Evolutionary conservation across 1,140 invertebrate species (phyloP), one percentile per base, ranked within the genome.

Genomic region (Neotoxoptera formosana): DNA sequence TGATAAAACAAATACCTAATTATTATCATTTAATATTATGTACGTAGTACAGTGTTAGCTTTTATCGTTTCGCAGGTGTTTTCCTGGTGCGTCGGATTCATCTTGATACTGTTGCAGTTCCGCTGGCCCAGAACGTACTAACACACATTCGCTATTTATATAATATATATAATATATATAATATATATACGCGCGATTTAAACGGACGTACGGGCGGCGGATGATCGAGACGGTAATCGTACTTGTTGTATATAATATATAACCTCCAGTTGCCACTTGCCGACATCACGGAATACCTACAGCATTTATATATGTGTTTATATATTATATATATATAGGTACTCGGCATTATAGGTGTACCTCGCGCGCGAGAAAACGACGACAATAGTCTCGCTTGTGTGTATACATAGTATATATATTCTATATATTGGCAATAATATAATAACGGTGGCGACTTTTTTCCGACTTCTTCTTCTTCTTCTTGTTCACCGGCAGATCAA

Each of bases 61-160:
- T 76, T n/a, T 76, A 6, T n/a, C 14, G 60, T 25, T 93, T 86
- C 81, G 1, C n/a, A 93, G 91, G 91, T 93, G 25, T 53, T 93
- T 41, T 93, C 91, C 23, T 93, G 91, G 91, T 86, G 91, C 34
- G 14, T 93, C 11, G 91, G 91, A 36, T 93, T 86, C 51, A 53
- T 93, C 81, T 86, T 93, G 81, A 93, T 93, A 93, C 48, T 93
- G 34, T 86, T 93, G 48, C 91, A 93, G 81, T 93, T 93, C 91
- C 67, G 91, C 6, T 93, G 81, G 91, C 91, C 91, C 23, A 86
- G 91, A 93, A 93, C 48, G 48, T 56, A 93, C 91, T 93, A 84
- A 91, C 90, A 76, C 60, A 67, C 60, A 76, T 76, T 76, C 60
- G n/a, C 14, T 76, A n/a, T 76, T 76, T 76, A 76, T 76, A 76